Evolutionary conservation across 64 coral and sea anemone genomes (phyloP), one percentile per base, ranked within the genome.

Genomic region (Actinia equina): DNA sequence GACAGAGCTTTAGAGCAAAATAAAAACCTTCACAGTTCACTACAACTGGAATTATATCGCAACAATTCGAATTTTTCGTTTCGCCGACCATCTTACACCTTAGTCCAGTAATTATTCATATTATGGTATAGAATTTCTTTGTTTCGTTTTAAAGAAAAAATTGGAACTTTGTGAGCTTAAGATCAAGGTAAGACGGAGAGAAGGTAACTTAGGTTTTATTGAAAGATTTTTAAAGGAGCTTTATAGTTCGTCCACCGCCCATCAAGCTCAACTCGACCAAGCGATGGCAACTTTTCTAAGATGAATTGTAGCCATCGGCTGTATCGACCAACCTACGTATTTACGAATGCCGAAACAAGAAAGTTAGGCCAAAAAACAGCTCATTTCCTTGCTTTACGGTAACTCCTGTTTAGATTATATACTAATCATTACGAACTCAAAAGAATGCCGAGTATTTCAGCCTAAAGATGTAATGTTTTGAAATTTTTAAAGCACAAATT

Each of bases 31-130:
- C 27, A 52, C 84, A 76, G 25, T 43, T 19, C 7, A 82, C 42
- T 46, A 30, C 57, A 6, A 62, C 67, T n/a, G 42, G 43, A 67
- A 87, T 76, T 20, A 52, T 44, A 30, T 83, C 56, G 56, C 17
- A 87, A 62, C 90, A 70, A 70, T 87, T 71, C 84, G 86, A 81
- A 87, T 87, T 92, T 92, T 5, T 44, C 77, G 61, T 87, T 17
- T 71, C 55, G 80, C 90, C 60, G 84, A 74, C 84, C 79, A 87
- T 80, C 71, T 92, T 87, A 83, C 69, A 78, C 89, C 84, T 91
- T 87, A 57, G 85, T 63, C 52, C 59, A 92, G 90, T 92, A 92
- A 92, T 92, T 92, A 92, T 92, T 92, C 90, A 92, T 92, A 83
- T 77, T 79, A 85, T 85, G 59, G 61, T 74, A 87, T 78, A 92